Evolutionary conservation across 2,797 vertebrate genomes (phyloP), one percentile per base, ranked within the genome.

Genomic region (Sardinella longiceps): DNA sequence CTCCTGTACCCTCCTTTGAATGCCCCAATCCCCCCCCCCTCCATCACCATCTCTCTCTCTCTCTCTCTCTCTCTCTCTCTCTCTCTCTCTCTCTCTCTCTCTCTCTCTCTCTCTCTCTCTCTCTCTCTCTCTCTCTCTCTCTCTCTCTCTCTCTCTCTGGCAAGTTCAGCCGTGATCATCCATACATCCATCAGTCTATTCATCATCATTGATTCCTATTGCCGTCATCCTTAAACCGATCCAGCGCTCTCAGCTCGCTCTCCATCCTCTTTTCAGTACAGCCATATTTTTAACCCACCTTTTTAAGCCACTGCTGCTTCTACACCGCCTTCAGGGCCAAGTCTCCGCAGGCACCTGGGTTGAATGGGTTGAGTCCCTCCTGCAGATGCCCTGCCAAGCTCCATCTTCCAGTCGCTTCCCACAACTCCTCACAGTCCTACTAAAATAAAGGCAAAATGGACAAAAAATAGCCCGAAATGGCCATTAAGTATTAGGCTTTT

Each of bases 331-430:
- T 20, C 43, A 48, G 11, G 46, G 46, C 45, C 45, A 53, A 70
- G n/a, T n/a, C 15, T 60, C 45, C 80, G 45, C 11, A 37, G 84
- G 85, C 82, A 84, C 70, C 43, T 2, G 43, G 43, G 43, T 43
- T 43, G 43, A n/a, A n/a, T n/a, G n/a, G n/a, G n/a, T n/a, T n/a
- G 12, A 14, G 51, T 53, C 51, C 51, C 51, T 53, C 56, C 56
- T 20, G 4, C 56, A 58, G 18, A n/a, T 25, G n/a, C n/a, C n/a
- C n/a, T n/a, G n/a, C n/a, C n/a, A n/a, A n/a, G n/a, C n/a, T n/a
- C n/a, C n/a, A n/a, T n/a, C n/a, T n/a, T 20, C 56, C 20, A 20
- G 18, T n/a, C 56, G 23, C 56, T 58, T 25, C n/a, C 20, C 7
- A 9, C 46, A 48, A 48, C 7, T 12, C 46, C 7, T 48, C 2